Evolutionary conservation across 1,140 invertebrate genomes (phyloP).

Genomic region (Brachionus paranguensis): DNA sequence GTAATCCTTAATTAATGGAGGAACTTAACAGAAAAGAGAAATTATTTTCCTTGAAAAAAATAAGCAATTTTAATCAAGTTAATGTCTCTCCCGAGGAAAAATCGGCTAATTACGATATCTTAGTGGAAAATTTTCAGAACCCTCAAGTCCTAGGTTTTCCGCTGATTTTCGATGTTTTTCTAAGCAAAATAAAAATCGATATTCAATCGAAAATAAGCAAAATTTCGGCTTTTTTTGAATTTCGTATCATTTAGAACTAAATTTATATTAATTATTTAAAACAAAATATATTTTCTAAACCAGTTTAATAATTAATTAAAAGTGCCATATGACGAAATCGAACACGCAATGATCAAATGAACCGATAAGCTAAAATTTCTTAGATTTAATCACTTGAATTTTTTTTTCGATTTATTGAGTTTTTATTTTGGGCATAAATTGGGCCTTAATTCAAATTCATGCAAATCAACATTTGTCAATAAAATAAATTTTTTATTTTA

Average conservation of each 20-base stretch:
- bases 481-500: not conserved
- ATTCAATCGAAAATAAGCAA: not conserved
- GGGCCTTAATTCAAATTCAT: not conserved
- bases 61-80: not conserved
- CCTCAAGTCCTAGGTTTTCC: not conserved
- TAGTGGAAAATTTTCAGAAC: not conserved
- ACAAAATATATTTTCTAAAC: not conserved
- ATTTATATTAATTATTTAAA: not conserved
- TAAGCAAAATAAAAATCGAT: not conserved
- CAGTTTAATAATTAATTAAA: not conserved
- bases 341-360: not conserved
- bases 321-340: not conserved
- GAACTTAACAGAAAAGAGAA: not conserved
- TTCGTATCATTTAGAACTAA: not conserved
- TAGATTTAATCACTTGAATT: not conserved
- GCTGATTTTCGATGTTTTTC: not conserved
- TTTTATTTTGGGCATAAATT: not conserved
- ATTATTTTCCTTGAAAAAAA: not conserved
- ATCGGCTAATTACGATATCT: not conserved
- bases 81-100: not conserved
- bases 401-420: not conserved
- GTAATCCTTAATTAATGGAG: not conserved
- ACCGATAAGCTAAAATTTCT: not conserved
- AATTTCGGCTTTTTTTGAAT: not conserved
- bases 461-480: not conserved